Conservation (phyloP, 2,888 invertebrate genomes). For the Pachydiplax longipennis region DNA sequence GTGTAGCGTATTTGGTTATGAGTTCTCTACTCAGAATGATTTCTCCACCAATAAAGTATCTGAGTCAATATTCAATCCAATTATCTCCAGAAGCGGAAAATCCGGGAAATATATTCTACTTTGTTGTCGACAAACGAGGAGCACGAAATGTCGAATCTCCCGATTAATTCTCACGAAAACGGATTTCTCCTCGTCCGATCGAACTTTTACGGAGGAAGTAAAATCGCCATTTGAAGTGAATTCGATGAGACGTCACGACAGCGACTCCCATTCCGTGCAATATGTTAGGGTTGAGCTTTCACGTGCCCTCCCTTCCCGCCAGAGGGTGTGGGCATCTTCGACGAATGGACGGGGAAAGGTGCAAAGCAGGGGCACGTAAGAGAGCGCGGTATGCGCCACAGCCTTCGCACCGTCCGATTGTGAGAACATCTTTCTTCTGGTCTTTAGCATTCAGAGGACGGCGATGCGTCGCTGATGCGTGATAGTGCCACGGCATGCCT, state of each 20-base stretch:
- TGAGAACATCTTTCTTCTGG: constrained; percentile 6
- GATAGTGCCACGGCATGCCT: constrained; percentile 23
- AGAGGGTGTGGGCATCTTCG: neutral
- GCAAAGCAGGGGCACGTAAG: neutral
- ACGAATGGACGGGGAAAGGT: neutral
- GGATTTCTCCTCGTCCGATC: too few relatives aligned
- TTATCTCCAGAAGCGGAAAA: too few relatives aligned
- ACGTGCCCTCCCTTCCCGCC: neutral
- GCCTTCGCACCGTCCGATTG: neutral
- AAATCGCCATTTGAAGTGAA: neutral
- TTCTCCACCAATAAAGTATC: too few relatives aligned
- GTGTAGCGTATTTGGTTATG: too few relatives aligned
- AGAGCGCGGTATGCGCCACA: neutral
- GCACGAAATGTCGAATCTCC: too few relatives aligned
- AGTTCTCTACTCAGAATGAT: too few relatives aligned
- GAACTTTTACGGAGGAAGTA: neutral
- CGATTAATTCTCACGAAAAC: too few relatives aligned
- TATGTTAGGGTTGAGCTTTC: constrained; percentile 27
- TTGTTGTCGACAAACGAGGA: too few relatives aligned
- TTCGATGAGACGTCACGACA: neutral
- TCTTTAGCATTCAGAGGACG: constrained; percentile 8
- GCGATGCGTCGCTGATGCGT: constrained; percentile 12
- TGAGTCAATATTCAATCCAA: too few relatives aligned
- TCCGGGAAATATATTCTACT: too few relatives aligned
- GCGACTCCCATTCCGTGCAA: neutral